phyloP scores from a whole-genome alignment of 2,113 vertebrate genomes.

The Perca flavescens region DNA sequence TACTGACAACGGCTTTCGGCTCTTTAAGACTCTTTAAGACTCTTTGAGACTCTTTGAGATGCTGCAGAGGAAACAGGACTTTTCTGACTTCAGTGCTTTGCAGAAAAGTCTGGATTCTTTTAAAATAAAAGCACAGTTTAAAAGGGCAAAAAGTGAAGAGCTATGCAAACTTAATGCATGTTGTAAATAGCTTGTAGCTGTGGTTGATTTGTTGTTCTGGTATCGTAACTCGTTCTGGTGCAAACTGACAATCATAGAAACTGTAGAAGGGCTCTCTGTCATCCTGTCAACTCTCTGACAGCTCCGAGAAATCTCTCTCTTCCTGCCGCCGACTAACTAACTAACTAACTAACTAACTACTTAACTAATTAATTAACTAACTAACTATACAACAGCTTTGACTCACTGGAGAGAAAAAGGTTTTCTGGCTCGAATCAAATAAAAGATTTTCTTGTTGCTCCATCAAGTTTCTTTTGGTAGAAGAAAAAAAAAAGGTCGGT shows the following conservation, averaged over 20 bases:
- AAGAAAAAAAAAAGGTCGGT: no score
- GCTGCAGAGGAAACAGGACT: slow-evolving; percentile 25
- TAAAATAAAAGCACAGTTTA: slow-evolving; percentile 77
- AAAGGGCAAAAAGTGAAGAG: slow-evolving; percentile 81
- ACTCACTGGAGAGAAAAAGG: no score
- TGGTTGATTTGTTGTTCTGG: slow-evolving; percentile 57
- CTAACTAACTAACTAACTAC: no score
- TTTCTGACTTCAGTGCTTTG: slow-evolving; percentile 62
- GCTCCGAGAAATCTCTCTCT: slow-evolving; percentile 63
- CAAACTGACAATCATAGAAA: slow-evolving; percentile 89
- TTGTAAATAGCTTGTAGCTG: slow-evolving; percentile 69
- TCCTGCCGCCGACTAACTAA: slow-evolving; percentile 58
- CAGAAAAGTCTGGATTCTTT: slow-evolving; percentile 29
- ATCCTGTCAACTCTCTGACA: slow-evolving; percentile 69
- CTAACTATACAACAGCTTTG: no score
- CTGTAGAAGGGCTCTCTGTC: slow-evolving; percentile 90
- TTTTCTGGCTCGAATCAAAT: no score
- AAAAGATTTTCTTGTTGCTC: no score
- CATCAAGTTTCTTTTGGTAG: no score
- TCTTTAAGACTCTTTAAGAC: no score
- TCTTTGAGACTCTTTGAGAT: not conserved
- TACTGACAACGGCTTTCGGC: no score
- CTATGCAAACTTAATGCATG: slow-evolving; percentile 90
- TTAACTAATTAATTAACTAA: no score
- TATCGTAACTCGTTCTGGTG: slow-evolving; percentile 80